These are phyloP conservation scores for Dasysyrphus tricinctus DNA, from an alignment of 2,888 invertebrate genomes.

Conservation along the genomic window DNA sequence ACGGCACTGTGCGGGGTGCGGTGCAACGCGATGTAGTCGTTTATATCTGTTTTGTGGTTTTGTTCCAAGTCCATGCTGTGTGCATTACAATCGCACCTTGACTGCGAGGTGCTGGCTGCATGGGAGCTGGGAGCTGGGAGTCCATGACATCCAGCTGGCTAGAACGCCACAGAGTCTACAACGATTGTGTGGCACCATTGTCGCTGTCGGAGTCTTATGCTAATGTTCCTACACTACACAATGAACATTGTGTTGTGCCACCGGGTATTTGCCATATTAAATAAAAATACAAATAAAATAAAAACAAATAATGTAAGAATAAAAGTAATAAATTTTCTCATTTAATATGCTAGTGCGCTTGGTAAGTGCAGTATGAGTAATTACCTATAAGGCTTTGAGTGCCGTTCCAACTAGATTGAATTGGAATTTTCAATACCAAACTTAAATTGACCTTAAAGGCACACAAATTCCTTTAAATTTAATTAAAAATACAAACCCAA, in stretches of 20 bases:
- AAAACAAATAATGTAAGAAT: slow-evolving; percentile 18
- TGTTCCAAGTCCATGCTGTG: slow-evolving; percentile 2
- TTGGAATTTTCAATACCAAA: slow-evolving; percentile 59
- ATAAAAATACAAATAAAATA: slow-evolving; percentile 13
- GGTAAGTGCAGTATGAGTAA: slow-evolving; percentile 54
- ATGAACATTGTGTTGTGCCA: slow-evolving; percentile 39
- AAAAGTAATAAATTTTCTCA: slow-evolving; percentile 47
- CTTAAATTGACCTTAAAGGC: slow-evolving; percentile 48
- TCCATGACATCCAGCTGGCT: slow-evolving; percentile 64
- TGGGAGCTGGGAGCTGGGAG: slow-evolving; percentile 50
- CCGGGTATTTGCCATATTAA: slow-evolving; percentile 19
- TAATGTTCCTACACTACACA: slow-evolving; percentile 42
- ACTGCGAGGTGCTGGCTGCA: slow-evolving; percentile 29
- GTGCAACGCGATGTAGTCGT: background rate
- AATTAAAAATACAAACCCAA: background rate
- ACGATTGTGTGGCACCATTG: slow-evolving; percentile 37
- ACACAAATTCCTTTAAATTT: slow-evolving; percentile 46
- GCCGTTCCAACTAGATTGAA: slow-evolving; percentile 49
- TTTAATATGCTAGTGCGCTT: slow-evolving; percentile 48
- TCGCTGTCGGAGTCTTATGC: slow-evolving; percentile 46
- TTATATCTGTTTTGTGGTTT: slow-evolving; percentile 6
- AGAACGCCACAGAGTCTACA: slow-evolving; percentile 64
- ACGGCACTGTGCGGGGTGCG: background rate
- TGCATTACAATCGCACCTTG: slow-evolving; percentile 43
- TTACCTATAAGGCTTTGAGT: slow-evolving; percentile 43